Percentiles rank a stretch among this genome's conserved stretches.
These are phyloP conservation scores for Willowsia nigromaculata DNA, from an alignment of 2,888 invertebrate genomes.

Conservation along the genomic window DNA sequence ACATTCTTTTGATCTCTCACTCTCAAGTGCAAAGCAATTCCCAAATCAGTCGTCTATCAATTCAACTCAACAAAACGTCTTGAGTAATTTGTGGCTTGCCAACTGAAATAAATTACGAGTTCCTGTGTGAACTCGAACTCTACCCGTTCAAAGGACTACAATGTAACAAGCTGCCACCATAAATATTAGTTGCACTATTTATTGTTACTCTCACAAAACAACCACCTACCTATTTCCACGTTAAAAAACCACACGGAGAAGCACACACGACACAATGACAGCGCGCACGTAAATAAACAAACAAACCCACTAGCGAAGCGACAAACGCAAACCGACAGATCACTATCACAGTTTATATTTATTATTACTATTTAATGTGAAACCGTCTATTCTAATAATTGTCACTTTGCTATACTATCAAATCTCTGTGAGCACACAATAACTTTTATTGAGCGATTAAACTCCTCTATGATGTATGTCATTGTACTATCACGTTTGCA, in stretches of 20 bases:
- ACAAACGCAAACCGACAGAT: not conserved
- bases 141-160: not conserved
- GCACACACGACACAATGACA: too few relatives aligned
- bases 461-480: not conserved
- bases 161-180: not conserved
- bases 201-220: too few relatives aligned
- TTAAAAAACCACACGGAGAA: too few relatives aligned
- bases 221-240: too few relatives aligned
- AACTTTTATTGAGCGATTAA: not conserved
- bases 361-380: too few relatives aligned
- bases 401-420: not conserved
- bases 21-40: slow-evolving; percentile 23
- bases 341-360: not conserved
- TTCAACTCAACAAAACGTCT: slow-evolving; percentile 3
- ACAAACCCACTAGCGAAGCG: not conserved
- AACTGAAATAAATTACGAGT: not conserved
- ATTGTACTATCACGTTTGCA: too few relatives aligned
- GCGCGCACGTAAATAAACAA: not conserved
- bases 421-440: not conserved
- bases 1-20: not conserved
- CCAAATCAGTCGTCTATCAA: slow-evolving; percentile 33
- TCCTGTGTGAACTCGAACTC: not conserved
- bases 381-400: not conserved
- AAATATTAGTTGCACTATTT: too few relatives aligned
- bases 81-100: not conserved